Percentiles rank a stretch among this genome's conserved stretches.
These are phyloP conservation scores for Cottoperca gobio DNA, from an alignment of 2,797 vertebrate genomes.

Conservation along the genomic window DNA sequence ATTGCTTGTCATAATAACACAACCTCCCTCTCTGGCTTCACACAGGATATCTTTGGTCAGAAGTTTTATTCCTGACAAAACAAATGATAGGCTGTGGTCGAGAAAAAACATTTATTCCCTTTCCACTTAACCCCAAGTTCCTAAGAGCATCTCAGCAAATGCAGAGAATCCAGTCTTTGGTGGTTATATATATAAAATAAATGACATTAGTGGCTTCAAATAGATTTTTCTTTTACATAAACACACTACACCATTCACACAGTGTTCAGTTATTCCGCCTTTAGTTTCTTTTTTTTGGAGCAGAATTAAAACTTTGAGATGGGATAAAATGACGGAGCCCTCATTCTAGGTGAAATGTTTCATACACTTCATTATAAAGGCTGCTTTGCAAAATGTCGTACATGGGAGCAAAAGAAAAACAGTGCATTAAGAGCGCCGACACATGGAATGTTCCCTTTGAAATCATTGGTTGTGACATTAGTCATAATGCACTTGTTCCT, in stretches of 20 bases:
- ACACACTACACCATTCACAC: not conserved
- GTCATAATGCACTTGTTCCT: conserved; percentile 76
- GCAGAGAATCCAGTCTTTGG: not conserved
- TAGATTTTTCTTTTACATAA: not conserved
- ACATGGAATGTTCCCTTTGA: conserved; percentile 62
- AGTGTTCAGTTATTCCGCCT: not conserved
- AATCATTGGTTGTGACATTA: conserved; percentile 71
- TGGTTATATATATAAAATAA: not conserved
- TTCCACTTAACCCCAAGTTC: not conserved
- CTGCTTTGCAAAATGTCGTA: conserved; percentile 20
- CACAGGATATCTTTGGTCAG: conserved; percentile 54
- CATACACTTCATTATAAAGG: conserved; percentile 29
- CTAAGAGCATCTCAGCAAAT: conserved; percentile 5
- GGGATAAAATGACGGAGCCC: not conserved
- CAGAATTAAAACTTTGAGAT: conserved; percentile 2
- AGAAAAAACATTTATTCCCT: conserved; percentile 15
- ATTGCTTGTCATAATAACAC: conserved; percentile 64
- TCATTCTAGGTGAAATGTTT: conserved; percentile 27
- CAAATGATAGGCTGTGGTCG: conserved; percentile 24
- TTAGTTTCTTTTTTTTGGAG: conserved; percentile 1
- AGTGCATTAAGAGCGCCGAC: conserved; percentile 48
- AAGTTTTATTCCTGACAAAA: conserved; percentile 23
- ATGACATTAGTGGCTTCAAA: not conserved
- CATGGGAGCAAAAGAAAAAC: conserved; percentile 17
- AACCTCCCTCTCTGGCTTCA: conserved; percentile 58